Evolutionary conservation across 2,888 invertebrate species (phyloP).

Genomic region (Ectemnius lituratus): DNA sequence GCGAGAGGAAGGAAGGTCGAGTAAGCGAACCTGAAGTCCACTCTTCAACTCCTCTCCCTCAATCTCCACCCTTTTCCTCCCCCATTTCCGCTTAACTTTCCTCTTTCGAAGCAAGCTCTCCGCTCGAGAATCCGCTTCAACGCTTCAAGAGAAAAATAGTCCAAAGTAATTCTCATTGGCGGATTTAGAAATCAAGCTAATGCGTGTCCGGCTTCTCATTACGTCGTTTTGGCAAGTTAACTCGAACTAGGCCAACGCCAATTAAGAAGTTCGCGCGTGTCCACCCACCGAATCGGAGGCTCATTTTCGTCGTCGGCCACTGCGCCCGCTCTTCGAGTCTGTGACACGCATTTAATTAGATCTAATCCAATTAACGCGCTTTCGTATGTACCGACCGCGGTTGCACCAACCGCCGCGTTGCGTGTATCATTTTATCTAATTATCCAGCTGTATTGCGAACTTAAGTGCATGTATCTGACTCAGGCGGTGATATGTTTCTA

Average conservation of each 20-base stretch:
- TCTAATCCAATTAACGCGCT: conserved; percentile 48
- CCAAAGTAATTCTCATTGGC: no score
- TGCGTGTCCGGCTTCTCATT: no score
- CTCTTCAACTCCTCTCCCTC: conserved; percentile 53
- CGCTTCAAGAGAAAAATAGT: no score
- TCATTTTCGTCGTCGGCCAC: conserved; percentile 9
- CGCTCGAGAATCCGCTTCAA: conserved; percentile 37
- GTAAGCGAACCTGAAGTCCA: conserved; percentile 63
- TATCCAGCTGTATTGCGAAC: conserved; percentile 35
- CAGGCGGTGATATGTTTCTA: conserved; percentile 43
- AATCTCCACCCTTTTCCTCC: conserved; percentile 35
- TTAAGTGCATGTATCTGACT: conserved; percentile 35
- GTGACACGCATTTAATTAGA: conserved; percentile 39
- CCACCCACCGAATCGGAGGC: conserved; percentile 43
- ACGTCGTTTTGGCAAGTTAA: no score
- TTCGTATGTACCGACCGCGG: conserved; percentile 13
- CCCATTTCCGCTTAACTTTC: not conserved
- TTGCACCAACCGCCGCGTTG: conserved; percentile 18
- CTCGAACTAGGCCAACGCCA: conserved; percentile 50
- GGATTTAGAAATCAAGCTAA: no score
- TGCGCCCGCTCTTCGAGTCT: not conserved
- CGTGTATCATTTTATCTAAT: conserved; percentile 50
- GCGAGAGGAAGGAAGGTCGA: conserved; percentile 62
- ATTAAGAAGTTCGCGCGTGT: conserved; percentile 58
- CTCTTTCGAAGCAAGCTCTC: not conserved